Evolutionary conservation across 2,888 invertebrate genomes (phyloP).

Genomic region (Cabera pusaria): DNA sequence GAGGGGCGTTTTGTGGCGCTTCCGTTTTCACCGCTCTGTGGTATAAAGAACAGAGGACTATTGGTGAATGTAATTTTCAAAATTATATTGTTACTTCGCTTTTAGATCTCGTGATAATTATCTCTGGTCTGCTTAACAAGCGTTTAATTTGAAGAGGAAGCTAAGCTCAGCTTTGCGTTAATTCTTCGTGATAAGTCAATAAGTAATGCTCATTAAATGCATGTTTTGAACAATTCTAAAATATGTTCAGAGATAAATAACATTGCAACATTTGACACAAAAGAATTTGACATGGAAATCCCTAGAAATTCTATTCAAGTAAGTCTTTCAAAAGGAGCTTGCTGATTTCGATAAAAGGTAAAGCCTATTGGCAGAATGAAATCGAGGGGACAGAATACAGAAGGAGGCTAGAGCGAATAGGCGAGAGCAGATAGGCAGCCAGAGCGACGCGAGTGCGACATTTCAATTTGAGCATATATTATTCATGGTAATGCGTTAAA

Average conservation of each 20-base stretch:
- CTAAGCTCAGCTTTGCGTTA: slow-evolving; percentile 57
- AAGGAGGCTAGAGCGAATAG: slow-evolving; percentile 45
- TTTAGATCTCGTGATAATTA: slow-evolving; percentile 75
- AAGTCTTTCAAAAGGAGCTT: slow-evolving; percentile 46
- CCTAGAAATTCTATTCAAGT: slow-evolving; percentile 34
- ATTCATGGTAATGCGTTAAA: slow-evolving; percentile 83
- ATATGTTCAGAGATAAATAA: too few relatives aligned
- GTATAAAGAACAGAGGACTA: slow-evolving; percentile 64
- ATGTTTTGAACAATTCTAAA: too few relatives aligned
- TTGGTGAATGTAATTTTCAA: slow-evolving; percentile 70
- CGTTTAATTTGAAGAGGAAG: slow-evolving; percentile 69
- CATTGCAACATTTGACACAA: too few relatives aligned
- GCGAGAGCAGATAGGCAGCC: slow-evolving; percentile 66
- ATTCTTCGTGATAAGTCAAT: slow-evolving; percentile 53
- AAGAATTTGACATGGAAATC: slow-evolving; percentile 33
- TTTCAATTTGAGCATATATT: slow-evolving; percentile 82
- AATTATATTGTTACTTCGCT: slow-evolving; percentile 75
- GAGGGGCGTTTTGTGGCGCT: slow-evolving; percentile 71
- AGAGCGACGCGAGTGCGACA: slow-evolving; percentile 78
- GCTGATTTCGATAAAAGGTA: slow-evolving; percentile 66
- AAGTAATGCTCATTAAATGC: slow-evolving; percentile 47
- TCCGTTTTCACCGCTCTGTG: slow-evolving; percentile 59
- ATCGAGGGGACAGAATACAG: slow-evolving; percentile 65
- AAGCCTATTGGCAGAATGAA: slow-evolving; percentile 68
- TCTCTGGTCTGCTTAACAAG: slow-evolving; percentile 70